These are phyloP conservation scores for Paedocypris micromegethes DNA, from an alignment of 2,797 vertebrate genomes.

Conservation along the genomic window DNA sequence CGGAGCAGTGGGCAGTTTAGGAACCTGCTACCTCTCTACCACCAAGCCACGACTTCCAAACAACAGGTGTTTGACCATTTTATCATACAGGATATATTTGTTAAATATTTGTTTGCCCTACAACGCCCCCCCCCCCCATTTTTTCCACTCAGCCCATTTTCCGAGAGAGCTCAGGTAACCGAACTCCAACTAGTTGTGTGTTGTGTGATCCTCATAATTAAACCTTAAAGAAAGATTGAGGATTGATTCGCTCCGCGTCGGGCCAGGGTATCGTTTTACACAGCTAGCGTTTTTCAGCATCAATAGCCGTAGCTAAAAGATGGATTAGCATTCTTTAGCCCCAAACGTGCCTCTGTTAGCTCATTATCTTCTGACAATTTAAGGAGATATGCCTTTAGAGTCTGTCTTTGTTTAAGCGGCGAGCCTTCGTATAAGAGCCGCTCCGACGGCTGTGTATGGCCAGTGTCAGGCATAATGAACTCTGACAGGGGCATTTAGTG, in stretches of 20 bases:
- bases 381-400: conserved; percentile 77
- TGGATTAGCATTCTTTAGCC: conserved; percentile 78
- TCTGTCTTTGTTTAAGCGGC: conserved; percentile 87
- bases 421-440: conserved; percentile 75
- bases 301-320: conserved; percentile 50
- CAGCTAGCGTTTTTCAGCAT: conserved; percentile 71
- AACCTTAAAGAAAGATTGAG: conserved; percentile 53
- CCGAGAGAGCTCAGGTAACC: too few relatives aligned
- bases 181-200: conserved; percentile 21
- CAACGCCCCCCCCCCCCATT: too few relatives aligned
- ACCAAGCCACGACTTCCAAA: too few relatives aligned
- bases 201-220: conserved; percentile 45
- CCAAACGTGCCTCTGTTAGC: conserved; percentile 82
- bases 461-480: conserved; percentile 93
- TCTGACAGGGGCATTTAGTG: conserved; percentile 99
- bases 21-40: too few relatives aligned
- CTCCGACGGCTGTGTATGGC: conserved; percentile 81
- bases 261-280: conserved; percentile 51
- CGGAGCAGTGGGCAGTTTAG: too few relatives aligned
- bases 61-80: too few relatives aligned
- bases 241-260: conserved; percentile 4
- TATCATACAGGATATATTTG: too few relatives aligned
- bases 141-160: too few relatives aligned
- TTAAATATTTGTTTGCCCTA: too few relatives aligned
- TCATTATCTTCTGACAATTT: conserved; percentile 89